Evolutionary conservation across 2,113 vertebrate genomes (phyloP), one percentile per base, ranked within the genome.

Genomic region (Rhadina sibilatrix): DNA sequence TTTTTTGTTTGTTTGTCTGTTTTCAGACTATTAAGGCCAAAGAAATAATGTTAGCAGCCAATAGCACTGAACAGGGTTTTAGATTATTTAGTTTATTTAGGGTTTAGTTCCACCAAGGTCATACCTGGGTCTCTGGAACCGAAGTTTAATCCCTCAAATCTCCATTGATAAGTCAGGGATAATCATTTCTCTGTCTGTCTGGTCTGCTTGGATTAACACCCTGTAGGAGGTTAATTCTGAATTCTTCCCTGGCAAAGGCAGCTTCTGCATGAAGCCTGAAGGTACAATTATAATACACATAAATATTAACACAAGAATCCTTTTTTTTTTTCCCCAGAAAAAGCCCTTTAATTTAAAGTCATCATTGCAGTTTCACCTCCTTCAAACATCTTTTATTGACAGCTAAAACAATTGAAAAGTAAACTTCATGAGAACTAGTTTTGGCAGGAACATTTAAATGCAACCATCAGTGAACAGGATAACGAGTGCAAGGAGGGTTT

Each of bases 111-210:
- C 35, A 60, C 83, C 72, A 92, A 91, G 72, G 83, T 90, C 89
- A 81, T 84, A 90, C 24, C 37, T 94, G 38, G 10, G 30, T 77
- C 60, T 89, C 27, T 77, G 52, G 35, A 87, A 78, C 38, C 6
- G 3, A 71, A 17, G 1, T 72, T 90, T 94, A 95, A 92, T 89
- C 60, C 64, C 17, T 53, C 28, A 86, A 81, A 61, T 90, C 89
- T 83, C 68, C 68, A 66, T 35, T 69, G 71, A 68, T 88, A 93
- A 94, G 10, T 33, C 85, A 37, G 20, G 80, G 79, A 64, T 87
- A 90, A 90, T 74, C n/a, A 93, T 94, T 95, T 93, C 31, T 88
- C 49, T 78, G 33, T 49, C 92, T 82, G n/a, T 54, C 71, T 86
- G 74, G 76, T 81, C 83, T 75, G 40, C 42, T 80, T 77, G 50